Conservation (phyloP, 2,113 vertebrate species). For the Athene noctua region DNA sequence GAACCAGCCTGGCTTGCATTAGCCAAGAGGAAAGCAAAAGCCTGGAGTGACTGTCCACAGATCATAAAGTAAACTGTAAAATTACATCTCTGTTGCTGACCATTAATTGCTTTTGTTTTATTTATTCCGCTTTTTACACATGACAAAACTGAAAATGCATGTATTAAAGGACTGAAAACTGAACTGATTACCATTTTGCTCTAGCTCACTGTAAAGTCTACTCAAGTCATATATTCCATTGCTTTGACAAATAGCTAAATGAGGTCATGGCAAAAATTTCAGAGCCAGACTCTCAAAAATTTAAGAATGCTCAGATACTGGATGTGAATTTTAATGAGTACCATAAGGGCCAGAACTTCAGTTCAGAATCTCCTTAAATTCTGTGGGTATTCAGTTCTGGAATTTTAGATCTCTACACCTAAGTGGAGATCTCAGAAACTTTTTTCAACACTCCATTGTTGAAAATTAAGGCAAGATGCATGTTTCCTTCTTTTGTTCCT, state of each 20-base stretch:
- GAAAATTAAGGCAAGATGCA: slow-evolving; percentile 49
- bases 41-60: slow-evolving; percentile 99
- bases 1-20: slow-evolving; percentile 97
- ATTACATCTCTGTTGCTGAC: not conserved
- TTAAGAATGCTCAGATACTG: not conserved
- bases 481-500: slow-evolving; percentile 30
- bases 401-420: not conserved
- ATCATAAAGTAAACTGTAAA: slow-evolving; percentile 92
- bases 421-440: not conserved
- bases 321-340: not conserved
- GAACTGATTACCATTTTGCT: slow-evolving; percentile 39
- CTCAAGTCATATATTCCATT: not conserved
- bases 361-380: not conserved
- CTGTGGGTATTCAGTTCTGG: not conserved
- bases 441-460: not conserved
- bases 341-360: not conserved
- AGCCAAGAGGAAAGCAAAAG: slow-evolving; percentile 98
- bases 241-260: slow-evolving; percentile 20
- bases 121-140: slow-evolving; percentile 72
- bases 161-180: slow-evolving; percentile 53
- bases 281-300: not conserved
- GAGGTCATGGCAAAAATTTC: not conserved
- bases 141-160: slow-evolving; percentile 61
- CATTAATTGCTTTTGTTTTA: slow-evolving; percentile 61
- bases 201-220: slow-evolving; percentile 26